Base-by-base conservation (phyloP, 37 sponge, comb jelly and placozoan species). In the Diacarnus erythraeanus region DNA sequence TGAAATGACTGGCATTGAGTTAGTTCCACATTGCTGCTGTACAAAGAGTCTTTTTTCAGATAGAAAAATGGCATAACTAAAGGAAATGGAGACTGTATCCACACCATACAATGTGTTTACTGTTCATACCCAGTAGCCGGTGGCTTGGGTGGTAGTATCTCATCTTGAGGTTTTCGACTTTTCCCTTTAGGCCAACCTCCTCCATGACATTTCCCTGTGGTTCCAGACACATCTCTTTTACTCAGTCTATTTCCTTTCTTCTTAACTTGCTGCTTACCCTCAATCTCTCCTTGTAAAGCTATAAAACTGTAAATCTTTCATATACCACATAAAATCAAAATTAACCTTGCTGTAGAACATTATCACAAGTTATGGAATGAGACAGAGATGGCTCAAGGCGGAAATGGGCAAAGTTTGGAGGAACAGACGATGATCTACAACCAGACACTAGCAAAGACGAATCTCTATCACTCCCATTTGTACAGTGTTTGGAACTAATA, bases 121-220 rank as follows among this genome's bases (percentile, higher is more conserved):
- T 30, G 31, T 8, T 27, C 66, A 0, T 74, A 82, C 83, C 71
- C 83, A 35, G 83, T 82, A 30, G 75, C 64, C 0, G 83, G 83
- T 66, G 83, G 83, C 61, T 82, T 82, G 0, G 83, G 83, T 10
- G 37, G 60, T 29, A 21, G 27, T 1, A 37, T 20, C 41, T 42
- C 38, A 4, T 15, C 38, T 10, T 51, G 54, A 35, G 29, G 30
- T 47, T 63, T 82, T 33, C 83, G 38, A 41, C 40, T 82, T 56
- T 74, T 82, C 25, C 83, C 83, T 56, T 82, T 82, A 17, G 75
- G 65, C 83, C 83, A 82, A 23, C 83, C 83, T 54, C 83, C 83
- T 15, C 63, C 56, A 31, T 82, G 72, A 23, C 54, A 12, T 47
- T 47, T 47, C 51, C 12, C 12, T 47, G n/a, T n/a, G n/a, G n/a